These are phyloP conservation scores for Ochotona princeps DNA, from an alignment of 2,113 vertebrate species.

Conservation along the genomic window DNA sequence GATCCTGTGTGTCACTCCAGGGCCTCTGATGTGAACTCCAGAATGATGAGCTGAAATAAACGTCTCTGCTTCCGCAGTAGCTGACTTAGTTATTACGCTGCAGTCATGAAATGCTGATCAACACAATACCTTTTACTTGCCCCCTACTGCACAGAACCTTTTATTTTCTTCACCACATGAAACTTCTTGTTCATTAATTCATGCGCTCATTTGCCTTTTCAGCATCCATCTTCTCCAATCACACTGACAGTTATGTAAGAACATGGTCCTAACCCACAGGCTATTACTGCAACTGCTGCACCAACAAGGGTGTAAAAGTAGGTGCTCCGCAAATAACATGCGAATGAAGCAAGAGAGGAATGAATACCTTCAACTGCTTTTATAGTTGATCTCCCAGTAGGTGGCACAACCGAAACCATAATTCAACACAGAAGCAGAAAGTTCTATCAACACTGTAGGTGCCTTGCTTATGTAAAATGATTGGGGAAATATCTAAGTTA, in stretches of 20 bases:
- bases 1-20: too few relatives aligned
- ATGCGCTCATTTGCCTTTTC: neutral
- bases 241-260: neutral
- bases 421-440: neutral
- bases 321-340: neutral
- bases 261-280: neutral
- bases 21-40: too few relatives aligned
- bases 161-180: slow-evolving; percentile 16
- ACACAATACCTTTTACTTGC: neutral
- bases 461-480: slow-evolving; percentile 4
- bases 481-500: slow-evolving; percentile 15
- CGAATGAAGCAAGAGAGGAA: neutral
- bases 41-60: too few relatives aligned
- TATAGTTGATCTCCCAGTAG: neutral
- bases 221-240: neutral
- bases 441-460: neutral
- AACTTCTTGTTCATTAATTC: neutral
- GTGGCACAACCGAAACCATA: neutral
- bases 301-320: neutral
- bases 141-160: neutral
- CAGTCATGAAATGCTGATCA: too few relatives aligned
- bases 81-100: too few relatives aligned
- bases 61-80: too few relatives aligned
- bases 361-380: neutral
- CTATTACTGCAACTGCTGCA: neutral